These are phyloP conservation scores for Parauchenoglanis punctatus DNA, from an alignment of 2,797 vertebrate genomes.

Conservation along the genomic window DNA sequence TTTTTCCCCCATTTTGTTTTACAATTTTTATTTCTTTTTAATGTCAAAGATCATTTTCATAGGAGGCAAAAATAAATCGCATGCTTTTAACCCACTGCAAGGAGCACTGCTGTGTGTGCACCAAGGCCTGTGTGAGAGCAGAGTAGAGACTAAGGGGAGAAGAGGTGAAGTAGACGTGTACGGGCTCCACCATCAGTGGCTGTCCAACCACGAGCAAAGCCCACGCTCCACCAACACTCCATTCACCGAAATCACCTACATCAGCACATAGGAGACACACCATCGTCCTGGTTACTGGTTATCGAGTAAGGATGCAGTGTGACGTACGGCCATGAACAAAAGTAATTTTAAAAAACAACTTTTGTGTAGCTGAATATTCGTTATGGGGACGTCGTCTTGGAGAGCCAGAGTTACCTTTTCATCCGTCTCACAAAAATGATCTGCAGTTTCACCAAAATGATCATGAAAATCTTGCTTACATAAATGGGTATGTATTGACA, in stretches of 20 bases:
- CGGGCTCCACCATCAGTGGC: slow-evolving; percentile 43
- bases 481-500: neutral
- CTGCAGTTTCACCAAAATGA: neutral
- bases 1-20: neutral
- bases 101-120: neutral
- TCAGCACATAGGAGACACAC: slow-evolving; percentile 40
- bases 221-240: slow-evolving; percentile 79
- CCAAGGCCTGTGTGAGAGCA: neutral
- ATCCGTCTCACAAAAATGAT: neutral
- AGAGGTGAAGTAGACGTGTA: neutral
- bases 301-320: neutral
- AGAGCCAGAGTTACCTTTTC: neutral
- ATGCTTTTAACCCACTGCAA: neutral
- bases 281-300: neutral
- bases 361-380: neutral
- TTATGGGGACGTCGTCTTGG: neutral
- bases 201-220: slow-evolving; percentile 79
- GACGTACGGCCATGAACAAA: neutral
- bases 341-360: too few relatives aligned
- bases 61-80: neutral
- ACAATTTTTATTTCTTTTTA: too few relatives aligned
- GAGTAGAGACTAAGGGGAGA: neutral
- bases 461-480: neutral
- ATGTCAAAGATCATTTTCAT: neutral
- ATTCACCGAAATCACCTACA: slow-evolving; percentile 83